Conservation (phyloP, 2,113 vertebrate species). For the Datnioides undecimradiatus region DNA sequence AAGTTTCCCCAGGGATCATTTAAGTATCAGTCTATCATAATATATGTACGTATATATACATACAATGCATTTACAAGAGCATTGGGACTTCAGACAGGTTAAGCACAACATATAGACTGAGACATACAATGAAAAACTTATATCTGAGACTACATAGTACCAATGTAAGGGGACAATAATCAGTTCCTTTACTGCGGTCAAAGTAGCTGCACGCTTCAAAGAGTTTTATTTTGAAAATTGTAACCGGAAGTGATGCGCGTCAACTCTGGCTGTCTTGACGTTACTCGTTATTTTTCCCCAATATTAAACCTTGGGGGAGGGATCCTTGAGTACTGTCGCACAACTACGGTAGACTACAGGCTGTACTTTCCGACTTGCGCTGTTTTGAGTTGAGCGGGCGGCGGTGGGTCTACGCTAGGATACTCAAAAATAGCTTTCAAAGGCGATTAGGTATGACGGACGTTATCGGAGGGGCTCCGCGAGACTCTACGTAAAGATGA, state of each 20-base stretch:
- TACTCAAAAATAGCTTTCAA: slow-evolving; percentile 48
- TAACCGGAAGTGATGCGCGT: background rate
- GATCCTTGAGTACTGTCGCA: slow-evolving; percentile 70
- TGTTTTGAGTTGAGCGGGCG: slow-evolving; percentile 21
- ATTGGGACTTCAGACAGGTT: no score
- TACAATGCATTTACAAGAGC: no score
- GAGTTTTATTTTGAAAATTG: slow-evolving; percentile 42
- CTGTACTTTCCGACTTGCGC: slow-evolving; percentile 69
- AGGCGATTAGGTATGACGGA: slow-evolving; percentile 69
- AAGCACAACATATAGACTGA: no score
- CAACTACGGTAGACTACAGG: slow-evolving; percentile 67
- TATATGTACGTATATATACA: no score
- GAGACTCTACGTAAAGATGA: slow-evolving; percentile 77
- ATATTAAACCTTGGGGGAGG: slow-evolving; percentile 72
- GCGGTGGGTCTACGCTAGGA: slow-evolving; percentile 33
- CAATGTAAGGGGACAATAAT: no score
- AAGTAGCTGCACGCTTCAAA: background rate
- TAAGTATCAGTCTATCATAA: no score
- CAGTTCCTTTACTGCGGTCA: no score
- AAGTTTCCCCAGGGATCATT: no score
- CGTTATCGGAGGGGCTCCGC: slow-evolving; percentile 55
- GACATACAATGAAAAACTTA: background rate
- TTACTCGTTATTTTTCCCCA: slow-evolving; percentile 56
- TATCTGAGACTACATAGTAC: background rate
- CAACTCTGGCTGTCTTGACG: background rate